Base-by-base conservation (phyloP, 2,888 invertebrate species). In the Ferdinandea cuprea region DNA sequence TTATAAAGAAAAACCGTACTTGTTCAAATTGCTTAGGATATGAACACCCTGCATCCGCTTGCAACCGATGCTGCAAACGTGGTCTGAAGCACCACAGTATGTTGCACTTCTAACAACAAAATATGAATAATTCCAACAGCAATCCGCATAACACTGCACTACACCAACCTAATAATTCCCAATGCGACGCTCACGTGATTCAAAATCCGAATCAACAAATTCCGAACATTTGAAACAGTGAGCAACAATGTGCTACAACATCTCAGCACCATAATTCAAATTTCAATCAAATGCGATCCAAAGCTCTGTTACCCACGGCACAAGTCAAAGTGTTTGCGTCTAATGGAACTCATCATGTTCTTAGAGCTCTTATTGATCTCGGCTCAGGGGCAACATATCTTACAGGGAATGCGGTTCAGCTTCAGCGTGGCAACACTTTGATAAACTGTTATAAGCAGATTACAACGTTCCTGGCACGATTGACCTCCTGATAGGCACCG, bases 391-490 rank as follows among this genome's bases (percentile, higher is more conserved):
- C 42, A 9, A 59, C 58, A 30, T 59, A 42, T 21, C 11, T 59
- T 15, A 42, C 13, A 15, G 15, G 42, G 3, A 44, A 46, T 32
- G 61, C 21, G 1, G 13, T 15, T 0, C 61, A 59, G 17, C 25
- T 40, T 3, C 58, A 13, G 9, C 15, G 5, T 69, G 46, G 58
- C 15, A 1, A 1, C 48, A 69, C 11, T 21, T 69, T 2, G n/a
- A 13, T 2, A 37, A 69, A n/a, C 15, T 69, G 8, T 1, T 17
- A 9, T 37, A 59, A 15, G 71, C 58, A 30, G 58, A 59, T 0
- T 72, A 28, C 52, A 50, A 21, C 21, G 11, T 21, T 17, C 59
- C 50, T 4, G 59, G 48, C 7, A 69, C 56, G 28, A 46, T 71
- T 5, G 58, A 71, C 37, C n/a, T 61, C 0, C 19, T 71, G 1